These are phyloP conservation scores for Etia nguti DNA, from an alignment of 2,113 vertebrate species.

Conservation along the genomic window DNA sequence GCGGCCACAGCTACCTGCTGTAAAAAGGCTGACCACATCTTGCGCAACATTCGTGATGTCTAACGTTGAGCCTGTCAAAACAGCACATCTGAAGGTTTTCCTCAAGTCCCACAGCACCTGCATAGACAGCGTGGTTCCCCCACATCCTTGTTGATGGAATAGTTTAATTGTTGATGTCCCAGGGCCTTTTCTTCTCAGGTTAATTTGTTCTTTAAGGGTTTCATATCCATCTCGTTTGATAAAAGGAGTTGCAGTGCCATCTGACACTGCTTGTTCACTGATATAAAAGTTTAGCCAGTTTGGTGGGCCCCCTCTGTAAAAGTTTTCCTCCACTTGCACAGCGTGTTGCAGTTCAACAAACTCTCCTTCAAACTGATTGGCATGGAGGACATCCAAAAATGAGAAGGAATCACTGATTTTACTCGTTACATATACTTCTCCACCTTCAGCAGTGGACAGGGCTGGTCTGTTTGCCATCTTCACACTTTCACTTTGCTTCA, in stretches of 20 bases:
- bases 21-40: constrained; percentile 33
- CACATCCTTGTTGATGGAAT: constrained; percentile 42
- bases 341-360: rapidly evolving
- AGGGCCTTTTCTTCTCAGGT: rapidly evolving
- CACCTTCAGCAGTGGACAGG: not conserved
- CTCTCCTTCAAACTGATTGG: constrained; percentile 1
- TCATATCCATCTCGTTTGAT: constrained; percentile 35
- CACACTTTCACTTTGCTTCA: not conserved
- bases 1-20: not conserved
- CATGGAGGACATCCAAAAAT: not conserved
- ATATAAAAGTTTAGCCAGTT: constrained; percentile 53
- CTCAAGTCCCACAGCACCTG: constrained; percentile 48
- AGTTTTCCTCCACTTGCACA: not conserved
- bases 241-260: not conserved
- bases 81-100: constrained; percentile 30
- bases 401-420: not conserved
- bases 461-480: not conserved
- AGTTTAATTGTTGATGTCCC: constrained; percentile 3
- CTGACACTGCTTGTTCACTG: not conserved
- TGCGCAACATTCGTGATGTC: not conserved
- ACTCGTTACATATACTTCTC: rapidly evolving
- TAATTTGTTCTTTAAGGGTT: not conserved
- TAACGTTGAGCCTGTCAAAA: not conserved
- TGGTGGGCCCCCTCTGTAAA: constrained; percentile 48
- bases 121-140: constrained; percentile 57